These are phyloP conservation scores for Plutomurus gul DNA, from an alignment of 1,140 invertebrate genomes.

Conservation along the genomic window DNA sequence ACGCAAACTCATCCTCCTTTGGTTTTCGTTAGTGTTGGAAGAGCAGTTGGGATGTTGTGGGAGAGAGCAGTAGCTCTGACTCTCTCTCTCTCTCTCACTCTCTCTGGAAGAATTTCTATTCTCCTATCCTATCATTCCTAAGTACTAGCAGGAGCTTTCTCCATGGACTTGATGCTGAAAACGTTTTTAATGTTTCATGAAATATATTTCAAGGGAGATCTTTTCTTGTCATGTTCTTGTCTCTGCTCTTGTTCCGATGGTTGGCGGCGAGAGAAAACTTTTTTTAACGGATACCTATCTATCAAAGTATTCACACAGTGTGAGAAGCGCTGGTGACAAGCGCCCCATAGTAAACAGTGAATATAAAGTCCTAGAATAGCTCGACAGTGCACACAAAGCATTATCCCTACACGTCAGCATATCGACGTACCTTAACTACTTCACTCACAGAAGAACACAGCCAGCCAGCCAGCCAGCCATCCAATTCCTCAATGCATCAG, in stretches of 20 bases:
- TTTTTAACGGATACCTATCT: slow-evolving; percentile 22
- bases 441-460: not conserved
- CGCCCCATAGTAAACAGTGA: slow-evolving; percentile 14
- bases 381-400: no score
- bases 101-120: slow-evolving; percentile 18
- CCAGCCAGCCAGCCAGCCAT: no score
- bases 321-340: not conserved
- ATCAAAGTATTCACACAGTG: slow-evolving; percentile 21
- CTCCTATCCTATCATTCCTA: slow-evolving; percentile 16
- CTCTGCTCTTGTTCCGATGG: not conserved
- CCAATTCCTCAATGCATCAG: slow-evolving; percentile 37
- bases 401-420: no score
- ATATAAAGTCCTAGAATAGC: no score
- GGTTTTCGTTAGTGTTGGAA: slow-evolving; percentile 17
- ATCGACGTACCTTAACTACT: no score
- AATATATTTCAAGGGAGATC: slow-evolving; percentile 18
- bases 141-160: slow-evolving; percentile 4
- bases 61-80: not conserved
- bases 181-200: slow-evolving; percentile 30
- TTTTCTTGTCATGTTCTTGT: not conserved
- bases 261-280: not conserved
- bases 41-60: slow-evolving; percentile 15
- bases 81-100: no score
- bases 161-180: slow-evolving; percentile 20
- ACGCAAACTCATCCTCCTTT: slow-evolving; percentile 50